Evolutionary conservation across 2,888 invertebrate genomes (phyloP).

Genomic region (Eurytoma californica): DNA sequence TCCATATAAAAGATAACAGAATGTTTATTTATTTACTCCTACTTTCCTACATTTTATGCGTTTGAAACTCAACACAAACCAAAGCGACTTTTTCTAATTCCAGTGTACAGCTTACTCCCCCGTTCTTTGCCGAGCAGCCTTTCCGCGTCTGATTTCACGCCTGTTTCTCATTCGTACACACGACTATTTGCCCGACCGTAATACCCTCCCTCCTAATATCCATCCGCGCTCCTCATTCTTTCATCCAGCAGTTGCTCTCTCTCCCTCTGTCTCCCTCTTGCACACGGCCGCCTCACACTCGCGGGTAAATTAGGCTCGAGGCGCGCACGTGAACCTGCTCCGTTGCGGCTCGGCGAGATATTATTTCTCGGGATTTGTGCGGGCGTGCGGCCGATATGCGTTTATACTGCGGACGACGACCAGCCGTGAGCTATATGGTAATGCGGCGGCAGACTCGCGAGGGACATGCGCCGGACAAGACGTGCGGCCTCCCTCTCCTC

Average conservation of each 20-base stretch:
- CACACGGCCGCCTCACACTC: constrained; percentile 15
- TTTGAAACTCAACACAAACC: background rate
- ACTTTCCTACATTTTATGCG: background rate
- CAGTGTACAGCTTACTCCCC: constrained; percentile 14
- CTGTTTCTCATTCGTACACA: constrained; percentile 7
- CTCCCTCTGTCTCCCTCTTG: background rate
- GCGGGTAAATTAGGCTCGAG: constrained; percentile 51
- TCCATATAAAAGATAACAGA: too few species aligned
- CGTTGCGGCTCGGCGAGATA: constrained; percentile 57
- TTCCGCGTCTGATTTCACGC: constrained; percentile 33
- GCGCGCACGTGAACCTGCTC: constrained; percentile 52
- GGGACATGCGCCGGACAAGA: constrained; percentile 65
- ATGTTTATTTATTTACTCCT: too few species aligned
- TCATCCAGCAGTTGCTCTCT: background rate
- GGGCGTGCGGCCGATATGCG: constrained; percentile 56
- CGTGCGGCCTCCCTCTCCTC: constrained; percentile 33
- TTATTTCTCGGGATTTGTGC: constrained; percentile 61
- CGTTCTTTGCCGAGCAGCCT: constrained; percentile 20
- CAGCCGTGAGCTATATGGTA: constrained; percentile 51
- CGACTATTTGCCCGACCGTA: too few species aligned
- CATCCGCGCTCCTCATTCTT: too few species aligned
- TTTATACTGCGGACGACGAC: constrained; percentile 25
- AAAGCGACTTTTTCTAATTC: constrained; percentile 17
- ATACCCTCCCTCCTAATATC: too few species aligned
- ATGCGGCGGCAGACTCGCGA: constrained; percentile 53